Conservation (phyloP, 2,113 vertebrate species). For the Pholis gunnellus region DNA sequence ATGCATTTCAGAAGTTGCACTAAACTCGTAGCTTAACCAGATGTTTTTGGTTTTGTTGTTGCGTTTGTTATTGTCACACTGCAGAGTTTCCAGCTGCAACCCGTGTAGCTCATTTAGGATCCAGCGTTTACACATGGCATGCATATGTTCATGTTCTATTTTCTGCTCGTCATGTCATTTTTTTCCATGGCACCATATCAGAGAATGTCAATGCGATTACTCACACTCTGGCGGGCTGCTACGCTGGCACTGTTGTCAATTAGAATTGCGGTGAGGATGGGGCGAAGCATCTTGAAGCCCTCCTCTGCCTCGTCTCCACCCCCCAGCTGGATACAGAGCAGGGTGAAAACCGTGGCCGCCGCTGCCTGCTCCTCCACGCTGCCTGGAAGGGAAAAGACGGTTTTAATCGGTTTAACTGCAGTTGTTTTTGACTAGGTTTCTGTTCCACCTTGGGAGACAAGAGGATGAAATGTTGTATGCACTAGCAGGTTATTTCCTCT, state of each 20-base stretch:
- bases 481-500: background rate
- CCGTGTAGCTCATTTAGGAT: background rate
- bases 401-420: background rate
- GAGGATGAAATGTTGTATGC: background rate
- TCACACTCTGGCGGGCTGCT: constrained; percentile 91
- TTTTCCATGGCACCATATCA: background rate
- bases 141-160: background rate
- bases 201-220: constrained; percentile 51
- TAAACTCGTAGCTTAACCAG: background rate
- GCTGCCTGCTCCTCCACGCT: constrained; percentile 92
- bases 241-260: constrained; percentile 86
- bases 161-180: background rate
- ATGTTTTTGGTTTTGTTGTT: background rate
- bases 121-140: background rate
- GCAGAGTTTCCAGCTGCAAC: background rate
- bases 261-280: constrained; percentile 87
- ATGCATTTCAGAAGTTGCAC: background rate
- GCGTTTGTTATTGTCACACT: background rate
- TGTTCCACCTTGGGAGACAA: background rate
- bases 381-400: constrained; percentile 76
- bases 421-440: accelerated
- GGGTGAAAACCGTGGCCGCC: constrained; percentile 86
- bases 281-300: constrained; percentile 88
- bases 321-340: constrained; percentile 95
- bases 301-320: constrained; percentile 90